Evolutionary conservation across 2,797 vertebrate genomes (phyloP).

Genomic region (Tokudaia tokunoshimensis): DNA sequence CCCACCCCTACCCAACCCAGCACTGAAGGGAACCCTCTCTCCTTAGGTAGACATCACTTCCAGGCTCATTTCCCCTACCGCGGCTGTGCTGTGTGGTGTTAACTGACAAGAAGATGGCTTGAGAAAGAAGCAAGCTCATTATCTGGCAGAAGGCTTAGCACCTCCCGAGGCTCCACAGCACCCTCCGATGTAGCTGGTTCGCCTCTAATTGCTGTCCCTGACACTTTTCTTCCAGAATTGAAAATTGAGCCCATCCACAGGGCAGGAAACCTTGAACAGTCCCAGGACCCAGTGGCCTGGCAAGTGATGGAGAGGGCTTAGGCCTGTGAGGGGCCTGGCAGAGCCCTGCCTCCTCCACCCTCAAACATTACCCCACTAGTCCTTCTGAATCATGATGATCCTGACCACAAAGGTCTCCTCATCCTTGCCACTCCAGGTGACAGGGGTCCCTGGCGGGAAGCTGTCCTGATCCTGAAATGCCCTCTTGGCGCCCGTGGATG

Average conservation of each 20-base stretch:
- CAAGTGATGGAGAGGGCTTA: conserved; percentile 71
- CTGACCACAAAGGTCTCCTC: conserved; percentile 82
- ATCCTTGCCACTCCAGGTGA: conserved; percentile 77
- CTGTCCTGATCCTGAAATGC: conserved; percentile 76
- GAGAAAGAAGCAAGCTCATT: conserved; percentile 74
- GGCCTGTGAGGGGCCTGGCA: conserved; percentile 62
- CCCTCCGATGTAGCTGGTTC: conserved; percentile 71
- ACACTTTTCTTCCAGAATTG: conserved; percentile 71
- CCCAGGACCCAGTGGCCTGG: conserved; percentile 58
- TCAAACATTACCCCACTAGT: conserved; percentile 78
- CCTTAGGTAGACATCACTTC: not conserved
- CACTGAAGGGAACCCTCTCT: not conserved
- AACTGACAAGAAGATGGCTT: conserved; percentile 75
- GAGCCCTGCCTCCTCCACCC: conserved; percentile 64
- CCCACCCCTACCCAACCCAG: accelerated
- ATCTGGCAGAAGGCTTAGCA: conserved; percentile 73
- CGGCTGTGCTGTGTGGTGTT: conserved; percentile 66
- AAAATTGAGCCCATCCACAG: conserved; percentile 53
- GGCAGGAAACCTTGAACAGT: conserved; percentile 72
- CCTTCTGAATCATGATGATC: conserved; percentile 82
- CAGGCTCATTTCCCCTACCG: not conserved
- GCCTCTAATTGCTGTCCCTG: conserved; percentile 79
- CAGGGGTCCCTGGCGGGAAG: conserved; percentile 77
- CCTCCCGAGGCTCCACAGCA: conserved; percentile 64
- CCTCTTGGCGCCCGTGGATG: not conserved